phyloP scores from a whole-genome alignment of 1,140 invertebrate genomes.

The Ips nitidus region DNA sequence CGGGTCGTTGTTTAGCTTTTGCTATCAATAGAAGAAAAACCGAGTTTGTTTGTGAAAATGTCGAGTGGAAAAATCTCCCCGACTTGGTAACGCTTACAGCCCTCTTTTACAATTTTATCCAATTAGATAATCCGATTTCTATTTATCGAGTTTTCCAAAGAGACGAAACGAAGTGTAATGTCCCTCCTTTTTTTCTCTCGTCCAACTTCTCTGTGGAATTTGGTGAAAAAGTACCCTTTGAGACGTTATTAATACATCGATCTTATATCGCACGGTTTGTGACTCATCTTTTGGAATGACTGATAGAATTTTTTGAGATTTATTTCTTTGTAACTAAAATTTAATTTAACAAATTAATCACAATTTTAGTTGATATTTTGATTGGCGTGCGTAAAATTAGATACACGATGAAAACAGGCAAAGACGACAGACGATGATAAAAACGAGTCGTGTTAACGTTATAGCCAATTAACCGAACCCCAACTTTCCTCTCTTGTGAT shows the following conservation, averaged over 20 bases:
- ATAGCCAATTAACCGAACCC: conserved; percentile 22
- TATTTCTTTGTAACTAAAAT: no score
- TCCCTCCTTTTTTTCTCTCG: background rate
- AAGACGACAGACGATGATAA: conserved; percentile 12
- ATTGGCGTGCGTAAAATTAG: conserved; percentile 10
- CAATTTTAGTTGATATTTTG: no score
- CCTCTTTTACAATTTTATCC: conserved; percentile 7
- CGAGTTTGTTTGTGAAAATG: no score
- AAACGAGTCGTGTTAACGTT: conserved; percentile 17
- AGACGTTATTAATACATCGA: no score
- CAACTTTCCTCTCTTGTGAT: conserved; percentile 9
- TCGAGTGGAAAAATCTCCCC: background rate
- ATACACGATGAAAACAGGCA: conserved; percentile 4
- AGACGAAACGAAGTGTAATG: conserved; percentile 1
- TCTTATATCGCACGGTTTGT: no score
- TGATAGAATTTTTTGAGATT: no score
- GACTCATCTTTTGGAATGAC: no score
- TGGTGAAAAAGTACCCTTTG: no score
- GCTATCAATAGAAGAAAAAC: no score
- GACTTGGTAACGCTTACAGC: background rate
- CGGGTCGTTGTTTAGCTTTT: no score
- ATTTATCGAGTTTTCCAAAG: conserved; percentile 4
- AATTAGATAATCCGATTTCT: conserved; percentile 10
- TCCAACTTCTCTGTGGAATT: no score
- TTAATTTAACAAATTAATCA: no score